These are phyloP conservation scores for Allacma fusca DNA, from an alignment of 2,888 invertebrate species.

Conservation along the genomic window DNA sequence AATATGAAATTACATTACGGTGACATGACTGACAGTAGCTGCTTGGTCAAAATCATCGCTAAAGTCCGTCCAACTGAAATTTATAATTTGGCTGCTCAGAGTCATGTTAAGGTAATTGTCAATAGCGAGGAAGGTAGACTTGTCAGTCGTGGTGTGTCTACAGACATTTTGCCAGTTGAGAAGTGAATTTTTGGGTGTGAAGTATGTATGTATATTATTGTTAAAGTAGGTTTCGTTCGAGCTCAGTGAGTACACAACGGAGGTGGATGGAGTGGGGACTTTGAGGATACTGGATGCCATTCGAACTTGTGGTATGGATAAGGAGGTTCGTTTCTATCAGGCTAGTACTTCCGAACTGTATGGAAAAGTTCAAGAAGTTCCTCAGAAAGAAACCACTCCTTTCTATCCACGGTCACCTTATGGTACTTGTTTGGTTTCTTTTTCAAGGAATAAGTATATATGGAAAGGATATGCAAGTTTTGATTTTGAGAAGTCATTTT, in stretches of 20 bases:
- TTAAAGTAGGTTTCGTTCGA: conserved; percentile 84
- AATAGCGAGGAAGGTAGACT: too few species aligned
- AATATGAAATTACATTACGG: conserved; percentile 96
- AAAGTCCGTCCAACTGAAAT: conserved; percentile 87
- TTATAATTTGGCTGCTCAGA: conserved; percentile 98
- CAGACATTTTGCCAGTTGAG: background rate
- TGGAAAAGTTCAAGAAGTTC: conserved; percentile 90
- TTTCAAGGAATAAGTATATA: too few species aligned
- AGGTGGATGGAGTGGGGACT: conserved; percentile 96
- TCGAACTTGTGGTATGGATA: conserved; percentile 83
- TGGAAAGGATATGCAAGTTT: background rate
- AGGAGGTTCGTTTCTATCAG: conserved; percentile 87
- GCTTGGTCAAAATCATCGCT: conserved; percentile 85
- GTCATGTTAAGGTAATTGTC: conserved; percentile 93
- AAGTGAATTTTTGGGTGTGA: background rate
- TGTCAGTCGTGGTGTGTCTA: too few species aligned
- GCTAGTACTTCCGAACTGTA: conserved; percentile 95
- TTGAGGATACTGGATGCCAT: conserved; percentile 90
- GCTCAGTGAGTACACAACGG: conserved; percentile 97
- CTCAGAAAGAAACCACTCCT: conserved; percentile 92
- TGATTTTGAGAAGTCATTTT: too few species aligned
- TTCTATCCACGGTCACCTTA: conserved; percentile 97
- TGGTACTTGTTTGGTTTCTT: too few species aligned
- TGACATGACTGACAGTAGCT: conserved; percentile 97
- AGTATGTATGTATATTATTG: background rate